Evolutionary conservation across 30 jellyfish, hydroid and myxozoan species (phyloP).

Genomic region (Chrysaora quinquecirrha): DNA sequence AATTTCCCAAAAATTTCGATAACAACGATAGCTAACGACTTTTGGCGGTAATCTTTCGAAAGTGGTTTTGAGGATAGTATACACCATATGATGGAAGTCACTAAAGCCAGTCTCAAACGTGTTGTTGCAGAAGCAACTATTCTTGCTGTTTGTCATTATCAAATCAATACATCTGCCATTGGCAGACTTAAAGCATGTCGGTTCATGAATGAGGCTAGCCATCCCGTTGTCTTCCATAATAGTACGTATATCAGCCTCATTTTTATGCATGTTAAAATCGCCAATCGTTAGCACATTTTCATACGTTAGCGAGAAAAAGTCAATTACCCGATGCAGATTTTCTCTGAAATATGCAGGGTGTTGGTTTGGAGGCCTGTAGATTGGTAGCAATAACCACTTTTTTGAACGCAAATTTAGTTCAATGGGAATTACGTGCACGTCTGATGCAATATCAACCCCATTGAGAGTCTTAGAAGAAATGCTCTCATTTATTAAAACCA

Average conservation of each 20-base stretch:
- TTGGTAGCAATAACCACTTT: slow-evolving; percentile 40
- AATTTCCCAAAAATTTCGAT: slow-evolving; percentile 22
- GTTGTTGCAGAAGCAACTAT: slow-evolving; percentile 13
- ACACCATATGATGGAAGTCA: slow-evolving; percentile 45
- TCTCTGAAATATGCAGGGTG: slow-evolving; percentile 4
- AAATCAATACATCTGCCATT: slow-evolving; percentile 17
- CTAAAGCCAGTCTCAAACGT: slow-evolving; percentile 21
- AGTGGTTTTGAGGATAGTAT: slow-evolving; percentile 36
- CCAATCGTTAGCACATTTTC: slow-evolving; percentile 30
- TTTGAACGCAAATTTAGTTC: slow-evolving; percentile 56
- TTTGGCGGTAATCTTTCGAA: slow-evolving; percentile 31
- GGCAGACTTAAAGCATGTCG: slow-evolving; percentile 16
- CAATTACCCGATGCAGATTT: slow-evolving; percentile 24
- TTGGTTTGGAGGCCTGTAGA: slow-evolving; percentile 41
- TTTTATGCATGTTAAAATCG: slow-evolving; percentile 25
- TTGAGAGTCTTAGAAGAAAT: slow-evolving; percentile 23
- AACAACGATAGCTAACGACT: slow-evolving; percentile 33
- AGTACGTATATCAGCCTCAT: slow-evolving; percentile 30
- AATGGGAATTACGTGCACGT: slow-evolving; percentile 23
- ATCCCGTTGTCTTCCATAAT: slow-evolving; percentile 23
- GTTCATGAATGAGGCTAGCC: background rate
- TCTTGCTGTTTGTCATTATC: slow-evolving; percentile 22
- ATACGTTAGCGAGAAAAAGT: slow-evolving; percentile 18
- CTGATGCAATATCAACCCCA: slow-evolving; percentile 32
- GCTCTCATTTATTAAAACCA: slow-evolving; percentile 9